Base-by-base conservation (phyloP, 2,113 vertebrate species). In the Cricetomys ansorgei region DNA sequence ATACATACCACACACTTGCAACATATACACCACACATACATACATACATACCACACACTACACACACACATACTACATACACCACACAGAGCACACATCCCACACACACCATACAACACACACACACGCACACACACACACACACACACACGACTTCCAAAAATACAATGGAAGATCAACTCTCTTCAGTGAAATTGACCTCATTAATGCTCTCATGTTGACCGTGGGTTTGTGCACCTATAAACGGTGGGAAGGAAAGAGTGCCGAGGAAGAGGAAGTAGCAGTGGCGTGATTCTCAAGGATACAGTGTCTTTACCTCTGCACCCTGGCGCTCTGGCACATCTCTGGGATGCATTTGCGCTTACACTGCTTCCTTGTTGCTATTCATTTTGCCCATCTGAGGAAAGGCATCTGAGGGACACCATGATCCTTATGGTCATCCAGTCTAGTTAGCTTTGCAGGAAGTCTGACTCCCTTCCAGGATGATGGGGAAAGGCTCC, bases 201-300 rank as follows among this genome's bases (percentile, higher is more conserved):
- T 88, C 23, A 65, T 64, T 43, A 64, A 40, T 65, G 72, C 59
- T 89, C 31, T 91, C 67, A 86, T 81, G 25, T 1, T 45, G 57
- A 23, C 8, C 53, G 64, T 76, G n/a, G 31, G 75, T 79, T 88
- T 59, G 17, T 45, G 21, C 21, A 59, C 73, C 2, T 48, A 57
- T 89, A 62, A 59, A 92, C 59, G 69, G 37, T 37, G 43, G 8
- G 4, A 55, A 57, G 31, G 10, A 67, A 84, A 40, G 50, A 43
- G 9, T 6, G 37, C 34, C 69, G 50, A 11, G 13, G 29, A 80
- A 89, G 45, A 29, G 15, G 15, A 40, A 23, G 0, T 87, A 55
- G 11, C 0, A 1, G 27, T 11, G 3, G 29, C 45, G 45, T n/a
- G 31, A 7, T 31, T 55, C 4, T 25, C 29, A 8, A 91, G 57